phyloP scores from a whole-genome alignment of 2,797 vertebrate genomes.

The Tiaroga cobitis region DNA sequence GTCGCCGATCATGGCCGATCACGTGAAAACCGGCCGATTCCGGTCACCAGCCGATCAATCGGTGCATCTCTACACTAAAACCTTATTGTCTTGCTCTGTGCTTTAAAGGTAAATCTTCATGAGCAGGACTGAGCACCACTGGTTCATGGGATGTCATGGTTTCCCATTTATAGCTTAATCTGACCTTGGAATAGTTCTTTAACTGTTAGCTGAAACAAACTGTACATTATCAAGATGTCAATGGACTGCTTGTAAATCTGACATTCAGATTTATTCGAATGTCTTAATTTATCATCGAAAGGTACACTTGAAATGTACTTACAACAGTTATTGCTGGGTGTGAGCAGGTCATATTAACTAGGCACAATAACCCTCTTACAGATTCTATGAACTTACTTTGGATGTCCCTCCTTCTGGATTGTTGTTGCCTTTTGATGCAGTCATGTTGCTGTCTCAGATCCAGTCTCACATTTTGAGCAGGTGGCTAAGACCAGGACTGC shows the following conservation, averaged over 20 bases:
- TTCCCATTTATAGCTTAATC: background rate
- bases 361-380: background rate
- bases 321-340: background rate
- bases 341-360: background rate
- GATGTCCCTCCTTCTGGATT: background rate
- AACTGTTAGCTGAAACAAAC: background rate
- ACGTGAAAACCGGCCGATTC: too few relatives aligned
- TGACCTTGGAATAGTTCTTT: background rate
- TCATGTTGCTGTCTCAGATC: background rate
- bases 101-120: background rate
- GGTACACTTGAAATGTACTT: background rate
- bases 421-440: background rate
- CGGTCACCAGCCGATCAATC: too few relatives aligned
- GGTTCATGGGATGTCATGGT: background rate
- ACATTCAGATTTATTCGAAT: background rate
- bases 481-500: background rate
- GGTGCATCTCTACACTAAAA: too few relatives aligned
- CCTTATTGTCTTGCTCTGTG: background rate
- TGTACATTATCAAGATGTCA: background rate
- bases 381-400: background rate
- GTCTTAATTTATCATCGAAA: background rate
- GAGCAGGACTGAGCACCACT: background rate
- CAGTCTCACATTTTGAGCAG: background rate
- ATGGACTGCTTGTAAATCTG: background rate
- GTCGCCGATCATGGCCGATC: too few relatives aligned